Evolutionary conservation across 2,888 invertebrate species (phyloP).

Genomic region (Trissonchulus latispiculum): DNA sequence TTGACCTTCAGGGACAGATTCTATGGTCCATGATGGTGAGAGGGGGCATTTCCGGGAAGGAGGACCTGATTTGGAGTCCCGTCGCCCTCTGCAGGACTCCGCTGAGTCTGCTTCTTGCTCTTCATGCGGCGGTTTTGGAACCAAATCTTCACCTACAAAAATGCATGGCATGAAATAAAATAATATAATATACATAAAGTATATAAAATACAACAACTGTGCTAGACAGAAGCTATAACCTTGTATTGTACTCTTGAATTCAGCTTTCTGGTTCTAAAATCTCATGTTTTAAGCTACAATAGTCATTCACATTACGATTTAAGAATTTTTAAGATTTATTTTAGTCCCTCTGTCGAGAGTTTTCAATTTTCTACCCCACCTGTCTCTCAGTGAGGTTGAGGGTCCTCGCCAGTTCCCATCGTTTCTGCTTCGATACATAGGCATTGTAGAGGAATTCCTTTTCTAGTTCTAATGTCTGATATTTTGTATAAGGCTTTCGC

Average conservation of each 20-base stretch:
- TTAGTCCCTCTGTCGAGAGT: too few species aligned
- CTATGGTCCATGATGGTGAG: neutral
- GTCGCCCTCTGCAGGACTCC: conserved; percentile 18
- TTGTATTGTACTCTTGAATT: too few species aligned
- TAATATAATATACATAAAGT: too few species aligned
- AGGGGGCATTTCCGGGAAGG: neutral
- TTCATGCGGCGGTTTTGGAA: conserved; percentile 27
- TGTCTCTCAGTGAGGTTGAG: conserved; percentile 46
- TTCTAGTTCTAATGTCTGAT: conserved; percentile 51
- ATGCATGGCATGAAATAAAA: too few species aligned
- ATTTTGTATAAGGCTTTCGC: conserved; percentile 51
- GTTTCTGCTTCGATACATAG: conserved; percentile 48
- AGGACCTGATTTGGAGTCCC: conserved; percentile 6
- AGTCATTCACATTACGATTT: too few species aligned
- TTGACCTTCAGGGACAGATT: too few species aligned
- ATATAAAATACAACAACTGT: too few species aligned
- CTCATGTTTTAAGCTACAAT: too few species aligned
- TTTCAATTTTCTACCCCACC: too few species aligned
- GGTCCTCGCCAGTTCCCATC: conserved; percentile 49
- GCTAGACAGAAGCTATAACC: too few species aligned
- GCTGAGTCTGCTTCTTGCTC: conserved; percentile 24
- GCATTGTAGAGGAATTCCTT: conserved; percentile 50
- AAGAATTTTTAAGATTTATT: too few species aligned
- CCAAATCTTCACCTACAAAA: conserved; percentile 19
- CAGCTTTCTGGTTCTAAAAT: too few species aligned